Conservation (phyloP, 2,888 invertebrate genomes). For the Phengaris arion region DNA sequence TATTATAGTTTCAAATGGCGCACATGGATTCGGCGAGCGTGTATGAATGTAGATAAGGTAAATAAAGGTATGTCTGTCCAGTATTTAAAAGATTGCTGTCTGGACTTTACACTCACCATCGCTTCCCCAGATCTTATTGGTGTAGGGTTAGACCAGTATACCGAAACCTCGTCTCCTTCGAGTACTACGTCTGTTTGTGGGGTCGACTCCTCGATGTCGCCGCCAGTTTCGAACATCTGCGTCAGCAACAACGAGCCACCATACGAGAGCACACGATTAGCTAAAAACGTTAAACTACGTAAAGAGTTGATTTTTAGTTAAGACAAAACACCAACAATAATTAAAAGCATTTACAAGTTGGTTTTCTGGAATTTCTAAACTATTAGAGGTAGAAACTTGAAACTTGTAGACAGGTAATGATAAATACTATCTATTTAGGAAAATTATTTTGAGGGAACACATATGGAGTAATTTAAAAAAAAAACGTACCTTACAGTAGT, state of each 20-base stretch:
- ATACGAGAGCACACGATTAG: conserved; percentile 90
- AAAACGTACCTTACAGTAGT: too few relatives aligned
- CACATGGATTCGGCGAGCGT: too few relatives aligned
- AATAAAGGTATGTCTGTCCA: background rate
- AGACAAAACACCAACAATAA: too few relatives aligned
- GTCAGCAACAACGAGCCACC: conserved; percentile 89
- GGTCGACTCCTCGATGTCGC: conserved; percentile 61
- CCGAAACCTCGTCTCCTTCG: conserved; percentile 86
- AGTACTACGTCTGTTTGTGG: conserved; percentile 91
- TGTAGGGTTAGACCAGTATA: conserved; percentile 86
- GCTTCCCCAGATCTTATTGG: conserved; percentile 76
- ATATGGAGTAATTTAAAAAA: too few relatives aligned
- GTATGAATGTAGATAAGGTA: background rate
- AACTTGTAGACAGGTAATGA: too few relatives aligned
- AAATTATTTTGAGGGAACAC: too few relatives aligned
- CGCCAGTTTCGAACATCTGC: conserved; percentile 83
- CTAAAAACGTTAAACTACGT: conserved; percentile 46
- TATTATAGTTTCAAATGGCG: too few relatives aligned
- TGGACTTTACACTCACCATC: conserved; percentile 73
- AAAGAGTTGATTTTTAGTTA: background rate
- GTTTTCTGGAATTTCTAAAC: too few relatives aligned
- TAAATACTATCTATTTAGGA: too few relatives aligned
- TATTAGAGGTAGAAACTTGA: too few relatives aligned
- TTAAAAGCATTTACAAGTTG: background rate
- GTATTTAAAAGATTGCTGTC: background rate